Base-by-base conservation (phyloP, 2,888 invertebrate species). In the Morpho helenor region DNA sequence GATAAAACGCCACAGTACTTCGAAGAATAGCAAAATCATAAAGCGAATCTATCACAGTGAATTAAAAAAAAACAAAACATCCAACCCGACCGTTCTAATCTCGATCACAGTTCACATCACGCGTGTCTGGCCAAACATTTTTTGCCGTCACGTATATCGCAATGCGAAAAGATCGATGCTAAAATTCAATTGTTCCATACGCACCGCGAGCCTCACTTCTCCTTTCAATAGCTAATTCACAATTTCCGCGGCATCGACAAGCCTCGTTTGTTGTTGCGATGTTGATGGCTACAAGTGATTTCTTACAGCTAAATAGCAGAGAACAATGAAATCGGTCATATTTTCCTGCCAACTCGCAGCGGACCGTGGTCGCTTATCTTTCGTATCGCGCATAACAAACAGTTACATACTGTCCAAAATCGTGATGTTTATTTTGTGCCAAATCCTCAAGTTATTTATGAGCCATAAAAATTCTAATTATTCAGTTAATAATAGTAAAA, bases 321-420 rank as follows among this genome's bases (percentile, higher is more conserved):
- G 83, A 89, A 90, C 89, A 90, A 90, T 90, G 89, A 87, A 87
- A 88, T 87, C 89, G 83, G 87, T 87, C 87, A 89, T 87, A 89
- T 87, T 87, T 87, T 84, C 85, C 87, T 82, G 83, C 82, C 84
- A 82, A 76, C 78, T 76, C 70, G 81, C 88, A 87, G 74, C 87
- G 74, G 80, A 88, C 84, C 87, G 86, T 87, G 82, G 78, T 75
- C 72, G 70, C 77, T 86, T 88, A 88, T 88, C 88, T 75, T 64
- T 70, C 66, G 68, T 81, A 88, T 89, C 88, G 73, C 79, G 85
- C 83, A 88, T 88, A 87, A 82, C 77, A 81, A 85, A 78, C 76
- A 77, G 70, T 68, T 66, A 75, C 76, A 80, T 76, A 81, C 86
- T 83, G 84, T 84, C 80, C 77, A 77, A 80, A 82, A 80, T 79